phyloP scores from a whole-genome alignment of 1,140 invertebrate species.

The Eciton burchellii region DNA sequence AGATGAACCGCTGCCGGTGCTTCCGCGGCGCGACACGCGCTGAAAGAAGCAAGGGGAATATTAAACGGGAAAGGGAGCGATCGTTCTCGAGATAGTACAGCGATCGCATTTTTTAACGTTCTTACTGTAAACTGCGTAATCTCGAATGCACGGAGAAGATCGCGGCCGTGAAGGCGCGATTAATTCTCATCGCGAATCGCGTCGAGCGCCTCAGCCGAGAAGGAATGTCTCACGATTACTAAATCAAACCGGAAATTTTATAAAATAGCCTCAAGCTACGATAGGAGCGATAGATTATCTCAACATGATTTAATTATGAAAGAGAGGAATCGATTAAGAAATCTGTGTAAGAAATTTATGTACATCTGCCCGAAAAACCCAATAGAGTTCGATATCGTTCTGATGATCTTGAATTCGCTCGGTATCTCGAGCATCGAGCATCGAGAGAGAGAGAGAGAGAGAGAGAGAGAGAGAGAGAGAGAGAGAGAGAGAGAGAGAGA shows the following conservation, averaged over 20 bases:
- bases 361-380: neutral
- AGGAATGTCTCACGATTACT: neutral
- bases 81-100: slow-evolving; percentile 31
- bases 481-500: no score
- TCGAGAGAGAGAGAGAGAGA: neutral
- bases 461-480: no score
- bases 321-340: neutral
- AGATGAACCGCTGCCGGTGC: slow-evolving; percentile 35
- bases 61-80: slow-evolving; percentile 15
- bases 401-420: neutral
- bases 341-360: slow-evolving; percentile 3
- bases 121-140: neutral
- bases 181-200: slow-evolving; percentile 11
- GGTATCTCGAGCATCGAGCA: neutral
- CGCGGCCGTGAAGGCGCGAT: neutral
- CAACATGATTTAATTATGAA: no score
- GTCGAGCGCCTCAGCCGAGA: neutral
- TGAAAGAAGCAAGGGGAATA: slow-evolving; percentile 38
- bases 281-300: no score
- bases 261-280: neutral
- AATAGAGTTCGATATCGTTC: neutral
- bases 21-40: slow-evolving; percentile 14
- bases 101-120: slow-evolving; percentile 25
- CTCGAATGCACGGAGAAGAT: neutral
- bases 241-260: slow-evolving; percentile 7